Percentiles rank a stretch among this genome's conserved stretches.
These are phyloP conservation scores for Hololepta plana DNA, from an alignment of 2,888 invertebrate species.

Conservation along the genomic window DNA sequence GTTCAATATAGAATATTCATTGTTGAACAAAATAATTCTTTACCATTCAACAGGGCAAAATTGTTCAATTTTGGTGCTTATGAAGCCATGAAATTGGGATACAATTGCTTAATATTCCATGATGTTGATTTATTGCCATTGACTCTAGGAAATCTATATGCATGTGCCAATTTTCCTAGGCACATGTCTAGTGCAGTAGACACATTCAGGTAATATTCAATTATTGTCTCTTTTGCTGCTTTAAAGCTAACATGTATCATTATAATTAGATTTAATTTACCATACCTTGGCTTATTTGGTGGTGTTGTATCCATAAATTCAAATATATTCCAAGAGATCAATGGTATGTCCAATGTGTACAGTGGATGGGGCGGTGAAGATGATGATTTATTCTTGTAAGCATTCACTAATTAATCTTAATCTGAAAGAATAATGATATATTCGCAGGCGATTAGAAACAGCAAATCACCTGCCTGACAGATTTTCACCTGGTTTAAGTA, in stretches of 20 bases:
- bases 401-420: too few species aligned
- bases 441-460: too few species aligned
- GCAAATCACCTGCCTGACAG: too few species aligned
- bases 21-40: slow-evolving; percentile 64
- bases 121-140: slow-evolving; percentile 79
- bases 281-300: slow-evolving; percentile 59
- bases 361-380: slow-evolving; percentile 83
- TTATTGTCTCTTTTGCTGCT: slow-evolving; percentile 1
- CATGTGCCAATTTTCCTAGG: slow-evolving; percentile 60
- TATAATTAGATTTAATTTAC: slow-evolving; percentile 46
- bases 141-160: slow-evolving; percentile 66
- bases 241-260: too few species aligned
- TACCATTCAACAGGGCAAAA: slow-evolving; percentile 74
- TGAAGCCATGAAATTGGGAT: slow-evolving; percentile 54
- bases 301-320: slow-evolving; percentile 63
- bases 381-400: slow-evolving; percentile 55
- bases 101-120: slow-evolving; percentile 72
- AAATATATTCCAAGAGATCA: slow-evolving; percentile 52
- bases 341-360: slow-evolving; percentile 75
- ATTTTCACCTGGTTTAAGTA: too few species aligned
- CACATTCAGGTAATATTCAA: slow-evolving; percentile 38
- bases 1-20: slow-evolving; percentile 75
- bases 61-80: slow-evolving; percentile 73
- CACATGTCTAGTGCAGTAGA: slow-evolving; percentile 83
- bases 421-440: too few species aligned